Evolutionary conservation across 2,113 vertebrate species (phyloP), one percentile per base, ranked within the genome.

Genomic region (Oreotrochilus melanogaster): DNA sequence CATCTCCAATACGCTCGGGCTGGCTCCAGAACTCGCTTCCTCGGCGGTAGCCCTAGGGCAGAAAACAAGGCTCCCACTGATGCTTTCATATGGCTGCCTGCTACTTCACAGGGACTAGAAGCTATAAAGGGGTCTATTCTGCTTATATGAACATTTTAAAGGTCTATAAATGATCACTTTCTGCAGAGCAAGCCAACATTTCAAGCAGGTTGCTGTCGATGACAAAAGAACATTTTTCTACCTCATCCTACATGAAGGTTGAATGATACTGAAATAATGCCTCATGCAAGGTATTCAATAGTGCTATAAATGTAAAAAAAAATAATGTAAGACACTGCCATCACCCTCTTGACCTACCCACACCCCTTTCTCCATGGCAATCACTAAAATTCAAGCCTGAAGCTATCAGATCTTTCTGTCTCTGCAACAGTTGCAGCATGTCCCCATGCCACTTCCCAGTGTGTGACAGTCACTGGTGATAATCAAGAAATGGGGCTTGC

Each of bases 21-120:
- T 98, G 93, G 43, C 53, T 98, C 99, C 99, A 99, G 97, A 99
- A 99, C 76, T 98, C 99, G 4, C 96, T 98, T 61, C 98, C 98
- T 73, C 97, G 97, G 61, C 76, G 96, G 39, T 93, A 87, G 62
- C 97, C 98, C 99, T 99, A 72, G 51, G 31, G 39, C 7, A 31
- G 61, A 92, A 80, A 92, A 76, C 78, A 74, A 31, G 56, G 50
- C 70, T 69, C 33, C 37, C 35, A 45, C 35, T 78, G 80, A 75
- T 0, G 14, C 47, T n/a, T 24, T 11, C 53, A 71, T 11, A 19
- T 1, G 10, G 25, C 21, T 62, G 27, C 51, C 58, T 88, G 74
- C 60, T 85, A 2, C 27, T 64, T 64, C 89, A 74, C 35, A 88
- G 37, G 13, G 11, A 64, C 7, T 15, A 35, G 51, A 66, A 65